phyloP scores from a whole-genome alignment of 2,113 vertebrate genomes.

The Bungarus multicinctus region DNA sequence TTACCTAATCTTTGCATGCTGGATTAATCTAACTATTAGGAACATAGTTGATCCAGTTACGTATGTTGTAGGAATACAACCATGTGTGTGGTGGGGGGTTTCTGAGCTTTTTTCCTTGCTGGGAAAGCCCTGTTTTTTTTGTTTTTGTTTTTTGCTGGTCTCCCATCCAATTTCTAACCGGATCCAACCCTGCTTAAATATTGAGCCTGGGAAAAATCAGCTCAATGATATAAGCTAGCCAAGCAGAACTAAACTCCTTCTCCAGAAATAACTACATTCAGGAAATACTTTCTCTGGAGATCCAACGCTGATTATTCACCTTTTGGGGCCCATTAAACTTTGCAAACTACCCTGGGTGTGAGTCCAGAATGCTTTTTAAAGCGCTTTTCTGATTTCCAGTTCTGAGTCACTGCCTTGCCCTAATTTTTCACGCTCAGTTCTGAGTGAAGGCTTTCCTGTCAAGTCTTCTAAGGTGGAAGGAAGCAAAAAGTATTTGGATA shows the following conservation, averaged over 20 bases:
- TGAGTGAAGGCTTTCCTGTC: background rate
- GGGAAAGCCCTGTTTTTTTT: background rate
- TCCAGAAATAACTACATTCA: background rate
- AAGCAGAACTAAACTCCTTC: background rate
- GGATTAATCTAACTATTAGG: background rate
- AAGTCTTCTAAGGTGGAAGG: background rate
- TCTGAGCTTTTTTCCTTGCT: background rate
- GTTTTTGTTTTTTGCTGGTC: background rate
- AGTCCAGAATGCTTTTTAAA: background rate
- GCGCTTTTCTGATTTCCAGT: background rate
- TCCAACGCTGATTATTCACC: background rate
- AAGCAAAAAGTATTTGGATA: background rate
- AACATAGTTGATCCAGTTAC: background rate
- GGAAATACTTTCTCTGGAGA: background rate
- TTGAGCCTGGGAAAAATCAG: background rate
- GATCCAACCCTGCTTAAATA: background rate
- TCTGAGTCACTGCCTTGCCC: background rate
- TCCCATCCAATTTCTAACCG: background rate
- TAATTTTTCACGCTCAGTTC: background rate
- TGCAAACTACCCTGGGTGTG: background rate
- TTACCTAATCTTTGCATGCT: background rate
- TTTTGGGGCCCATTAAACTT: background rate
- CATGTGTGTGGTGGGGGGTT: background rate
- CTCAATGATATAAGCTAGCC: background rate
- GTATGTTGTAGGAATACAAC: background rate